Evolutionary conservation across 1,140 invertebrate species (phyloP).

Genomic region (Calosoma granatense): DNA sequence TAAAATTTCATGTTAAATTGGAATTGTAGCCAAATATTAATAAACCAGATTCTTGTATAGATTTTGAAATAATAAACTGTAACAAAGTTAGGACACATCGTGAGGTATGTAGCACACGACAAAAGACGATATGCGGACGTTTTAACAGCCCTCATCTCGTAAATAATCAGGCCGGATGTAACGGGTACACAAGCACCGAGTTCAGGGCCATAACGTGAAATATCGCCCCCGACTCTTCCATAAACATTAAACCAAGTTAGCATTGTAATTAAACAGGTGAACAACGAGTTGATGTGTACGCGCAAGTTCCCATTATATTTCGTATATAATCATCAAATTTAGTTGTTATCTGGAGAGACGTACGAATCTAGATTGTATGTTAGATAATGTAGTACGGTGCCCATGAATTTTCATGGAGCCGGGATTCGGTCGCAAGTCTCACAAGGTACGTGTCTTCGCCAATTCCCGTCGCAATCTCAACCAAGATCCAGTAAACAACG

Average conservation of each 20-base stretch:
- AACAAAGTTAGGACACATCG: background rate
- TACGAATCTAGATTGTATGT: conserved; percentile 1
- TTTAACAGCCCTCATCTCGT: background rate
- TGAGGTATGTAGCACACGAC: background rate
- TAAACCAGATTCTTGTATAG: no score
- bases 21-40: no score
- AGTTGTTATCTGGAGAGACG: conserved; percentile 1
- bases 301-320: background rate
- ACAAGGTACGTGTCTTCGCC: conserved; percentile 2
- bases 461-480: conserved; percentile 3
- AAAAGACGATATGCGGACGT: background rate
- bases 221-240: background rate
- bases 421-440: conserved; percentile 3
- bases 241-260: conserved; percentile 1
- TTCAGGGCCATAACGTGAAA: no score
- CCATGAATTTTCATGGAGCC: conserved; percentile 2
- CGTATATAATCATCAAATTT: conserved; percentile 7
- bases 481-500: conserved; percentile 5
- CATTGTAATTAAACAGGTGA: conserved; percentile 5
- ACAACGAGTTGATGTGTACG: background rate
- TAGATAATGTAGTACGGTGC: conserved; percentile 1
- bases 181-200: no score
- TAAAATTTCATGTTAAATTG: no score
- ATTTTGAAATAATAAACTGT: background rate
- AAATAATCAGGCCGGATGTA: no score